Evolutionary conservation across 2,888 invertebrate species (phyloP).

Genomic region (Therioaphis trifolii): DNA sequence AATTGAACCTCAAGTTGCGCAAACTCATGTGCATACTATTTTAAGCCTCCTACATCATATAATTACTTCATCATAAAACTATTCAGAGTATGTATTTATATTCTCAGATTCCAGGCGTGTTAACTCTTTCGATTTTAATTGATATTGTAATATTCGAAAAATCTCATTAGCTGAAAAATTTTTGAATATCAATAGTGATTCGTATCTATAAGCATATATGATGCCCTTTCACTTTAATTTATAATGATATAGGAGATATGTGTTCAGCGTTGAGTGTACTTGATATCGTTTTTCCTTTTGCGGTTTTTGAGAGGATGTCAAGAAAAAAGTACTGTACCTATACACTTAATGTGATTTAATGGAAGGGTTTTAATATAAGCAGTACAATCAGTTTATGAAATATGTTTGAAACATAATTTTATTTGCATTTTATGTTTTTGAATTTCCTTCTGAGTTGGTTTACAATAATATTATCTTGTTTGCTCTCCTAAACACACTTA

Average conservation of each 20-base stretch:
- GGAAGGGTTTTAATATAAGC: neutral
- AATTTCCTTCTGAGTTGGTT: neutral
- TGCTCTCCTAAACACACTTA: neutral
- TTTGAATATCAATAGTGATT: neutral
- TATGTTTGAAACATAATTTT: neutral
- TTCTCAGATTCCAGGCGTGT: neutral
- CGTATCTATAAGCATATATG: neutral
- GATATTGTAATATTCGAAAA: neutral
- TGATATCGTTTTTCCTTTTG: constrained; percentile 15
- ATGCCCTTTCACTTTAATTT: neutral
- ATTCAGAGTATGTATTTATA: neutral
- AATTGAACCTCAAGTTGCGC: neutral
- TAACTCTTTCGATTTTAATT: neutral
- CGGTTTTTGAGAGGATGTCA: neutral
- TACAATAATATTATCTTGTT: neutral
- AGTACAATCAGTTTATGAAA: neutral
- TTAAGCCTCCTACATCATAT: too few species aligned
- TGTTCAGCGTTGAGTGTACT: neutral
- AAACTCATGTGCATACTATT: neutral
- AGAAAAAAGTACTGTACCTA: neutral
- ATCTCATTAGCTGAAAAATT: neutral
- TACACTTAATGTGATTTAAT: neutral
- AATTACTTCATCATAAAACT: too few species aligned
- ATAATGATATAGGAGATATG: neutral
- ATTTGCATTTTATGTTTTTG: neutral